These are phyloP conservation scores for Drosophila phalerata DNA, from an alignment of 2,888 invertebrate species.

Conservation along the genomic window DNA sequence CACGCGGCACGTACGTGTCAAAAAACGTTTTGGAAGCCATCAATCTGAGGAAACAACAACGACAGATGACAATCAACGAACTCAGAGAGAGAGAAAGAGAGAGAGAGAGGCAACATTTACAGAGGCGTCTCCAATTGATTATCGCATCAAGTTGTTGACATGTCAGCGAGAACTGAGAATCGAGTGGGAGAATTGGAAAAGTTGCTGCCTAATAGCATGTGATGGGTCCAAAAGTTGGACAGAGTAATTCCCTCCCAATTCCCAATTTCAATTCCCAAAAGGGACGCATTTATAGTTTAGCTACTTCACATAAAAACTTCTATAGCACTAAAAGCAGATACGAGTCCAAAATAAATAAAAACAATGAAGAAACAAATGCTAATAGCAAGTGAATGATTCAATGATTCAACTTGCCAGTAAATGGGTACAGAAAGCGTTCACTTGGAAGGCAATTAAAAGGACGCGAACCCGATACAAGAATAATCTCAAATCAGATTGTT, in stretches of 20 bases:
- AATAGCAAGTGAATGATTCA: conserved; percentile 12
- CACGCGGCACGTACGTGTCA: conserved; percentile 55
- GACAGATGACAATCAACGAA: conserved; percentile 59
- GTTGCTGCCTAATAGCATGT: conserved; percentile 22
- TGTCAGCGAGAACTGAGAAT: conserved; percentile 14
- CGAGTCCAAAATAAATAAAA: conserved; percentile 14
- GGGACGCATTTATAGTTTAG: conserved; percentile 39
- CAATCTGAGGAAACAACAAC: conserved; percentile 62
- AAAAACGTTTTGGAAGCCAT: conserved; percentile 64
- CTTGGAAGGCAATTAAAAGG: conserved; percentile 67
- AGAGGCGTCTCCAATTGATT: conserved; percentile 62
- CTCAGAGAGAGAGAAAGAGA: background rate
- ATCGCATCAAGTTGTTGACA: conserved; percentile 62
- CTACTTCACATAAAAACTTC: conserved; percentile 37
- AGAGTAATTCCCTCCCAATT: conserved; percentile 10
- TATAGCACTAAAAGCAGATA: conserved; percentile 28
- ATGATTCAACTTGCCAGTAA: conserved; percentile 16
- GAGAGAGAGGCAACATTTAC: background rate
- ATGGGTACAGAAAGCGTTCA: conserved; percentile 36
- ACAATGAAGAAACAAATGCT: conserved; percentile 9
- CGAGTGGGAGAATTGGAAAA: conserved; percentile 1
- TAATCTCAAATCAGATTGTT: conserved; percentile 30
- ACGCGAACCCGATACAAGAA: conserved; percentile 26
- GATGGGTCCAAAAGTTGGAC: conserved; percentile 29
- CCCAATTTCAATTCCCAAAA: conserved; percentile 12